These are phyloP conservation scores for Ianthella basta DNA, from an alignment of 37 sponge, comb jelly and placozoan genomes.

Conservation along the genomic window DNA sequence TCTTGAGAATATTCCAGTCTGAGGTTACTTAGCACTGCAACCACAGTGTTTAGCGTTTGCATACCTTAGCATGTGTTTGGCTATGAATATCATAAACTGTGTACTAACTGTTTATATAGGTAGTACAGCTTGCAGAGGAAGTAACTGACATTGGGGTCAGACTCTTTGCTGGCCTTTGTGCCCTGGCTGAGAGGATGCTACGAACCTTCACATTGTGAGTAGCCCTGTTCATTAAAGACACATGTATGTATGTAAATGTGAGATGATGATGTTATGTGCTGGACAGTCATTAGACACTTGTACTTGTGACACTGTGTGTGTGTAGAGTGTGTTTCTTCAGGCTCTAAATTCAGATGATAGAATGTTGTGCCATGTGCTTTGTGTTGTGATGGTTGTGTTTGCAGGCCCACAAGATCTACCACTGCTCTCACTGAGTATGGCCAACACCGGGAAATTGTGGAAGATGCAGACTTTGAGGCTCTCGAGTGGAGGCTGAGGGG, in stretches of 20 bases:
- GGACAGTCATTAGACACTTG: no score
- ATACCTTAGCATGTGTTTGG: not conserved
- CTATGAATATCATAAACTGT: constrained; percentile 9
- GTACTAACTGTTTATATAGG: not conserved
- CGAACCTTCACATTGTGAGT: constrained; percentile 52
- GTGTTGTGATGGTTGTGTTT: not conserved
- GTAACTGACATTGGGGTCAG: constrained; percentile 11
- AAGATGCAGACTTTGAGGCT: constrained; percentile 77
- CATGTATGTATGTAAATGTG: not conserved
- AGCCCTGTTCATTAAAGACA: not conserved
- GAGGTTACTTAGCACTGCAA: not conserved
- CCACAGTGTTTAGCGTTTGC: constrained; percentile 1
- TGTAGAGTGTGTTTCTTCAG: no score
- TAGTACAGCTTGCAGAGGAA: constrained; percentile 23
- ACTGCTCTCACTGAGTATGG: constrained; percentile 31
- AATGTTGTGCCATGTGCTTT: not conserved
- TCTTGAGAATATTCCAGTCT: not conserved
- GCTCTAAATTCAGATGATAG: no score
- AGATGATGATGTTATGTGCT: no score
- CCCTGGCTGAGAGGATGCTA: constrained; percentile 58
- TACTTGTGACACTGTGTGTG: no score
- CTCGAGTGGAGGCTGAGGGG: constrained; percentile 76
- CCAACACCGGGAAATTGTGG: constrained; percentile 60
- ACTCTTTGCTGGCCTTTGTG: constrained; percentile 69
- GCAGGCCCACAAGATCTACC: constrained; percentile 9